Percentiles rank a stretch among this genome's conserved stretches.
These are phyloP conservation scores for Nebria salina DNA, from an alignment of 2,888 invertebrate genomes.

Conservation along the genomic window DNA sequence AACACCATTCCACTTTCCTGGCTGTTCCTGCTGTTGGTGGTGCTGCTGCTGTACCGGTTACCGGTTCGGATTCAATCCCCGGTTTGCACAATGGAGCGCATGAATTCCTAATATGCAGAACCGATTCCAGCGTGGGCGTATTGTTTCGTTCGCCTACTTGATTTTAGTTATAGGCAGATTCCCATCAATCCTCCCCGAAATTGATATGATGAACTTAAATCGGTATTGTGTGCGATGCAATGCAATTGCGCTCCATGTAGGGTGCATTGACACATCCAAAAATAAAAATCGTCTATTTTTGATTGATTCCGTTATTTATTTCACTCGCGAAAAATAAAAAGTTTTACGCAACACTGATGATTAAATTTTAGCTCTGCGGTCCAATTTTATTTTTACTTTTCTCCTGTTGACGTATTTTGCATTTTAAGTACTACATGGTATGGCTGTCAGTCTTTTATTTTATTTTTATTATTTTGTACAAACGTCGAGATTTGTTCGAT, in stretches of 20 bases:
- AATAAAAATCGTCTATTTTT: neutral
- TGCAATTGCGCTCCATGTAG: neutral
- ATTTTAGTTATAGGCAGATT: conserved; percentile 4
- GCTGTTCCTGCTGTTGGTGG: too few relatives aligned
- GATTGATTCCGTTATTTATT: conserved; percentile 9
- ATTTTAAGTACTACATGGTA: conserved; percentile 16
- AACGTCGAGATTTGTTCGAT: conserved; percentile 5
- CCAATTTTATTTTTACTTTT: neutral
- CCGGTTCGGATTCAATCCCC: conserved; percentile 7
- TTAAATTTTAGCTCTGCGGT: conserved; percentile 12
- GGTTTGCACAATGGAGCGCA: conserved; percentile 41
- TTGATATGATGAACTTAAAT: conserved; percentile 29
- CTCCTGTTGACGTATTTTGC: conserved; percentile 11
- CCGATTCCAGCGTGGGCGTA: conserved; percentile 23
- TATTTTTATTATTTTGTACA: conserved; percentile 8
- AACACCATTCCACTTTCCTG: neutral
- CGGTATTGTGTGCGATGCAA: neutral
- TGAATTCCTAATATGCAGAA: conserved; percentile 45
- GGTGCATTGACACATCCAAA: neutral
- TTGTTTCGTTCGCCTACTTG: conserved; percentile 34
- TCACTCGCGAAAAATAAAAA: conserved; percentile 2
- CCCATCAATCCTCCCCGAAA: neutral
- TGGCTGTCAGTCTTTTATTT: conserved; percentile 8
- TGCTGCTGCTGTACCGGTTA: neutral
- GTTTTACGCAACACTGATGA: conserved; percentile 9